A percentile compares a stretch with the other conserved stretches of the same genome.
Conservation (phyloP, 2,888 invertebrate genomes). For the Dynastes hyllus region DNA sequence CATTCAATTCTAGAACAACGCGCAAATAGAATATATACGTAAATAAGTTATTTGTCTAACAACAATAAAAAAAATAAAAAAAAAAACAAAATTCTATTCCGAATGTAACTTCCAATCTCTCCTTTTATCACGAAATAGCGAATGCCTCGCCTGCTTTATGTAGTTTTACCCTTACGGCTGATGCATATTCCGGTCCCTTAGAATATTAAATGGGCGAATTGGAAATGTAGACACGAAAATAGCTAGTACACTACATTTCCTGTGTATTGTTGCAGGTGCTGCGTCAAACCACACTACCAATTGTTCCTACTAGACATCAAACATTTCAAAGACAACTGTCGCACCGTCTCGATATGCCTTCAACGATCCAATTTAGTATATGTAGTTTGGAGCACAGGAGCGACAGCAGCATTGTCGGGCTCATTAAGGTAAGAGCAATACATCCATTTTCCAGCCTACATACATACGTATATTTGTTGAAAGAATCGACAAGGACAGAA, state of each 20-base stretch:
- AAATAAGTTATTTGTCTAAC: too few species aligned
- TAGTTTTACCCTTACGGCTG: too few species aligned
- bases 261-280: constrained; percentile 74
- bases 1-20: too few species aligned
- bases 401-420: constrained; percentile 82
- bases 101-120: too few species aligned
- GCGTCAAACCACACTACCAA: constrained; percentile 87
- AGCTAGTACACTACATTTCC: constrained; percentile 23
- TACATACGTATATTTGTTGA: neutral
- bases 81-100: too few species aligned
- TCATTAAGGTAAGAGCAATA: constrained; percentile 77
- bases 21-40: too few species aligned
- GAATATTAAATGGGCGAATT: too few species aligned
- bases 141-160: too few species aligned
- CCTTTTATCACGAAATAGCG: too few species aligned
- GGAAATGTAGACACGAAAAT: neutral
- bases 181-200: too few species aligned
- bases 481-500: too few species aligned
- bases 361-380: constrained; percentile 85
- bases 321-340: constrained; percentile 88
- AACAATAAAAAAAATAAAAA: too few species aligned
- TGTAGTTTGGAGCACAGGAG: constrained; percentile 81
- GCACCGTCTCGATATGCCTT: constrained; percentile 83
- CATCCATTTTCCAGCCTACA: neutral
- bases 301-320: constrained; percentile 87